Base-by-base conservation (phyloP, 2,888 invertebrate species). In the Oligia latruncula region DNA sequence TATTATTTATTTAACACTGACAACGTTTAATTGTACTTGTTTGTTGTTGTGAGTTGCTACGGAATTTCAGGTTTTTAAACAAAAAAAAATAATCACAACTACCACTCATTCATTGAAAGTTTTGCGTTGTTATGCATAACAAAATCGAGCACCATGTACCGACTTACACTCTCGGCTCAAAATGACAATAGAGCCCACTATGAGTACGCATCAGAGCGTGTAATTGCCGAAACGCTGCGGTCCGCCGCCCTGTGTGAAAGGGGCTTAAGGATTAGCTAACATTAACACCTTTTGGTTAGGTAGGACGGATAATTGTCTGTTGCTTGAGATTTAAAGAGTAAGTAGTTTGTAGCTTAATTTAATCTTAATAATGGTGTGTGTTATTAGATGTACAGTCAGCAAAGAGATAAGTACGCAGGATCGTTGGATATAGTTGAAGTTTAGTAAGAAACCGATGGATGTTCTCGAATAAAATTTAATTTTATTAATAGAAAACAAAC, bases 151-250 rank as follows among this genome's bases (percentile, higher is more conserved):
- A 84, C 62, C 85, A 71, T 87, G 82, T 86, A 87, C 6, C 11
- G 15, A 49, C 35, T 75, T 49, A 76, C 1, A 62, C 77, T 23
- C n/a, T 40, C 60, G 46, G 72, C 75, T 65, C 71, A 35, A 62
- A 49, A 71, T 66, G 65, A 86, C 84, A 87, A 64, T 87, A 86
- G 84, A 70, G 76, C n/a, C 64, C 85, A 86, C 78, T 85, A 87
- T 85, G 82, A 60, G 70, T 75, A 82, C 82, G 83, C 78, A 83
- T 85, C 86, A 83, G 80, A 77, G 85, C 90, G 87, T 88, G 88
- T 90, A 90, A 91, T 89, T 90, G 87, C 80, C 81, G 77, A 82
- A 87, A 88, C 87, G 77, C 80, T 79, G 86, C 89, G 77, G 82
- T 83, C 84, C 90, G 81, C 88, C 85, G 83, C 88, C 72, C 67